Conservation (phyloP, 2,797 vertebrate genomes). For the Lophius americanus region DNA sequence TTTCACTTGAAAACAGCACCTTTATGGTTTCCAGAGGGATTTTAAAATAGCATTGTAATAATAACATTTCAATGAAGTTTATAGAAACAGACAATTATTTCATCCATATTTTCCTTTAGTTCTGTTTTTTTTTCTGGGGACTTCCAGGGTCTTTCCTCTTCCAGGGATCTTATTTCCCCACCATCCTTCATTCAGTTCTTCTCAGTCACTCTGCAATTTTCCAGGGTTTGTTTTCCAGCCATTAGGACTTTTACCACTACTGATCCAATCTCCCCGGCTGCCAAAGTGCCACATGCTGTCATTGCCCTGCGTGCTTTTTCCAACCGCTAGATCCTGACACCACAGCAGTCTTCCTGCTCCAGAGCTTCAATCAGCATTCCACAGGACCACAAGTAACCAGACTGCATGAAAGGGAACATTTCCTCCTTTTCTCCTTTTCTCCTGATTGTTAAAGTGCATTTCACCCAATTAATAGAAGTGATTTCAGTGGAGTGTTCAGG, state of each 20-base stretch:
- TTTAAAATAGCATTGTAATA: neutral
- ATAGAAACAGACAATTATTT: conserved; percentile 21
- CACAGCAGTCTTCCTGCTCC: conserved; percentile 27
- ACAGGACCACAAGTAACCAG: conserved; percentile 38
- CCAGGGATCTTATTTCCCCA: conserved; percentile 26
- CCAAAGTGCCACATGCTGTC: conserved; percentile 62
- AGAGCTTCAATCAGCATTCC: conserved; percentile 16
- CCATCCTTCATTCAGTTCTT: conserved; percentile 34
- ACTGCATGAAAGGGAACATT: conserved; percentile 26
- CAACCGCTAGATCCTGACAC: conserved; percentile 56
- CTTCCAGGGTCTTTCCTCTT: conserved; percentile 45
- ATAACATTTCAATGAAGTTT: conserved; percentile 26
- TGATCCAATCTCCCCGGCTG: conserved; percentile 43
- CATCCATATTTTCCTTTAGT: conserved; percentile 27
- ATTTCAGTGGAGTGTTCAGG: conserved; percentile 4
- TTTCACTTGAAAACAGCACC: too few species aligned
- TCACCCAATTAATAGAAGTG: conserved; percentile 16
- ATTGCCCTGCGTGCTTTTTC: conserved; percentile 63
- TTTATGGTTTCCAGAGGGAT: neutral
- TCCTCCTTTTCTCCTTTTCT: conserved; percentile 21
- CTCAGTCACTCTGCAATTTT: conserved; percentile 46
- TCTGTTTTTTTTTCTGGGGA: conserved; percentile 27
- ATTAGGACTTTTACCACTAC: conserved; percentile 48
- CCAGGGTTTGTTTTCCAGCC: conserved; percentile 57
- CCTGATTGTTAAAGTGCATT: conserved; percentile 27